Evolutionary conservation across 37 sponge, comb jelly and placozoan species (phyloP), one percentile per base, ranked within the genome.

Genomic region (Ianthella basta): DNA sequence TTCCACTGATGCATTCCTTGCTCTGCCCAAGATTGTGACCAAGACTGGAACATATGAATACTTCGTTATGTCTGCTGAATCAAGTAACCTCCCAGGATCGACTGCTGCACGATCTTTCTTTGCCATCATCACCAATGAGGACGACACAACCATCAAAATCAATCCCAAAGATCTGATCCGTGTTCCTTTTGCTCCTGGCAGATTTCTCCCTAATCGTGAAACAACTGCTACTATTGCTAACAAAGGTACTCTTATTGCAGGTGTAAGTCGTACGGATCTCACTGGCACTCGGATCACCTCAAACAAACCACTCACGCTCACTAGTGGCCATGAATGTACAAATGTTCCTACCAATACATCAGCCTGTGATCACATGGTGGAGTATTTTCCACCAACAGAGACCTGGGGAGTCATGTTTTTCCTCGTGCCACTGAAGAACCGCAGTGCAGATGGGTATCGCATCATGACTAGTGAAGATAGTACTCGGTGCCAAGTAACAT

Each of bases 351-450:
- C 27, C 36, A 55, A 5, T 23, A n/a, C 35, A 15, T 72, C 87
- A 33, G 77, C 82, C 32, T 90, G 91, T 86, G 91, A 90, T 82
- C 83, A 83, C 50, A 23, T 90, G 30, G 77, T 90, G 3, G 91
- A 90, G 72, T 83, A 90, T 35, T 33, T 90, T 23, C 91, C 91
- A 23, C 79, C 83, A 30, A 56, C 81, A 55, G 40, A 25, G 24
- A 56, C 64, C 12, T 86, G 74, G 72, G 90, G 90, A 16, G 50
- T 25, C 27, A 55, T 19, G 25, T 89, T 86, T 27, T 82, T 89
- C 38, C 39, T 61, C 32, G 77, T 66, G 1, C 75, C 90, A 4
- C 33, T 80, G 1, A 63, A 23, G 27, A 25, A 39, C 1, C 40
- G 90, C 19, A 5, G 72, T 23, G 86, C 72, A 27, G 90, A 89